Conservation (phyloP, 2,113 vertebrate genomes). For the Asarcornis scutulata region DNA sequence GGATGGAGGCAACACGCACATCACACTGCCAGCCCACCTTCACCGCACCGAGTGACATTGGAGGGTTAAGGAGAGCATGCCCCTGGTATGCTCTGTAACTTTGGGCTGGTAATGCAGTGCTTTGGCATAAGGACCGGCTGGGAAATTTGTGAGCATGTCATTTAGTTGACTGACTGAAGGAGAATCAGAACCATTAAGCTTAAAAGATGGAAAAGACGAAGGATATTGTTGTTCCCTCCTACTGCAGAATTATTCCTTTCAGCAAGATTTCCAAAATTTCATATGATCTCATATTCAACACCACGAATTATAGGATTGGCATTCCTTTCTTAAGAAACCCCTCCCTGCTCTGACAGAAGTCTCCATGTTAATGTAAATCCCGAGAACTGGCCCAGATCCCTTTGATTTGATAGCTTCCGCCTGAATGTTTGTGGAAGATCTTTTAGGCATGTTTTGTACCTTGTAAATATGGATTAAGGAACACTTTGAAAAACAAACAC, state of each 20-base stretch:
- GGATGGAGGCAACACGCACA: not conserved
- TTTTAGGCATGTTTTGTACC: not conserved
- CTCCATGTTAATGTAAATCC: not conserved
- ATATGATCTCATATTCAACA: not conserved
- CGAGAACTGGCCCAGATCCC: not conserved
- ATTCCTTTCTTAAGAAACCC: not conserved
- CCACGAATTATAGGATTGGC: not conserved
- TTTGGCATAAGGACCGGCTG: not conserved
- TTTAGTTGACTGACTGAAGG: not conserved
- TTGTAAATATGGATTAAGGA: not conserved
- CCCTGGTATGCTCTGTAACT: not conserved
- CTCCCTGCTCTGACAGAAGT: not conserved
- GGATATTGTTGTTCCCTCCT: not conserved
- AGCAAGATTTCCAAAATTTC: not conserved
- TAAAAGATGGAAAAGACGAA: not conserved
- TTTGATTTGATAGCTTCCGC: not conserved
- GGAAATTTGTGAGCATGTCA: not conserved
- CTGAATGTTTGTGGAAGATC: not conserved
- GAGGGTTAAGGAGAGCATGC: not conserved
- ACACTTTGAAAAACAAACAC: not conserved
- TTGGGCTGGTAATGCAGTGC: not conserved
- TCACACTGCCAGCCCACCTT: rapidly evolving
- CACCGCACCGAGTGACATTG: rapidly evolving
- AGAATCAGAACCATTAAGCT: not conserved
- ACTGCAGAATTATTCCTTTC: not conserved